These are phyloP conservation scores for Phymanthus crucifer DNA, from an alignment of 92 coral and sea anemone species.

Conservation along the genomic window DNA sequence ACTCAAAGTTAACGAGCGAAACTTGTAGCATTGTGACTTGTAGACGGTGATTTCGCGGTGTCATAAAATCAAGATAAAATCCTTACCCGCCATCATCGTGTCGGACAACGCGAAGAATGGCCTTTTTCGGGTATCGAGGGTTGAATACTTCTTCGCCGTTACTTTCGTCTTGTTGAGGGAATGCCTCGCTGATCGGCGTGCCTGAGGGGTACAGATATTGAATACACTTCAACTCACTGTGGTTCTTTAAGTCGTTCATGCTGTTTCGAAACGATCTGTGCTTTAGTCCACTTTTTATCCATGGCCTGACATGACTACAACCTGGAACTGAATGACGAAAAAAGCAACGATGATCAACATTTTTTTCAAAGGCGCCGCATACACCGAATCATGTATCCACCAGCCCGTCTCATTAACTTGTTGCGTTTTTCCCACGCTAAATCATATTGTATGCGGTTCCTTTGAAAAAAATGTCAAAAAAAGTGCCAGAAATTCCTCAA, in stretches of 20 bases:
- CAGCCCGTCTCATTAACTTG: too few species aligned
- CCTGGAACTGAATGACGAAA: background rate
- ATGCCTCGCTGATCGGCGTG: background rate
- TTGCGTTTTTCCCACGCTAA: too few species aligned
- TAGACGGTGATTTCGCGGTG: too few species aligned
- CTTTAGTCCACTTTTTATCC: background rate
- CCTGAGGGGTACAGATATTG: slow-evolving; percentile 1
- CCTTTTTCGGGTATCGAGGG: slow-evolving; percentile 18
- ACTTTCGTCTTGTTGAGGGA: background rate
- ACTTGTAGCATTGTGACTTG: too few species aligned
- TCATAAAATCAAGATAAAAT: too few species aligned
- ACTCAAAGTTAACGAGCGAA: too few species aligned
- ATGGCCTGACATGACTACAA: background rate
- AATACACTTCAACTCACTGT: background rate
- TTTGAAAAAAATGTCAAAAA: too few species aligned
- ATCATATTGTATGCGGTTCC: too few species aligned
- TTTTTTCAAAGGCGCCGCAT: too few species aligned
- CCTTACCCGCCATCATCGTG: background rate
- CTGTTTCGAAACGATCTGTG: background rate
- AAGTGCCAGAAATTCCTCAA: too few species aligned
- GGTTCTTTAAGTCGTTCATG: background rate
- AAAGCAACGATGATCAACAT: background rate
- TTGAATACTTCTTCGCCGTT: too few species aligned
- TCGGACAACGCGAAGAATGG: background rate
- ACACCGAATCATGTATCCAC: too few species aligned